Evolutionary conservation across 2,113 vertebrate species (phyloP).

Genomic region (Alouatta palliata): DNA sequence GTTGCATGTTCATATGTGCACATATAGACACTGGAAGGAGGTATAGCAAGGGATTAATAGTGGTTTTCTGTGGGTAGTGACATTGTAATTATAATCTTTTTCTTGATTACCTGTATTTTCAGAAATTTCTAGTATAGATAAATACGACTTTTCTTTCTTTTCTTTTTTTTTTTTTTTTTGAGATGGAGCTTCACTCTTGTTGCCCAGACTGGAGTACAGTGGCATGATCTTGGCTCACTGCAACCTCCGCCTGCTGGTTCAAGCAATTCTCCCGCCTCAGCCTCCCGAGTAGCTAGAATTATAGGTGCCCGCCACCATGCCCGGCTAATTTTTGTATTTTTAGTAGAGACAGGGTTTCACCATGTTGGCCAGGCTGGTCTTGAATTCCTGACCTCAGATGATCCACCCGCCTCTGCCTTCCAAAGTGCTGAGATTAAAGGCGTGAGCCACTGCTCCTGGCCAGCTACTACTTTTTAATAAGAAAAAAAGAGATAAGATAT

Average conservation of each 20-base stretch:
- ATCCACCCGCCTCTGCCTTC: not conserved
- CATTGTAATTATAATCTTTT: not conserved
- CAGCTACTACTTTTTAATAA: not conserved
- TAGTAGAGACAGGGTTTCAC: not conserved
- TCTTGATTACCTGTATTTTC: slow-evolving; percentile 20
- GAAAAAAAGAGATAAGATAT: not conserved
- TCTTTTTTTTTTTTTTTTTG: not conserved
- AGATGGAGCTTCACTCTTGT: not conserved
- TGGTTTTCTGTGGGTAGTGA: not conserved
- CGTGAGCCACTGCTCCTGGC: not conserved
- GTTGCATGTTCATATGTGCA: not conserved
- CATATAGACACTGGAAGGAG: not conserved
- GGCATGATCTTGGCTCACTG: not conserved
- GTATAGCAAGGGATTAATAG: not conserved
- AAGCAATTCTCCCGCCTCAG: not conserved
- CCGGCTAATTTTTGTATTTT: not conserved
- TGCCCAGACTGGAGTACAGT: not conserved
- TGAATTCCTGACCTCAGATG: not conserved
- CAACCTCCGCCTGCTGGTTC: not conserved
- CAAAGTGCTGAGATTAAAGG: not conserved
- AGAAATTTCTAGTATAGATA: not conserved
- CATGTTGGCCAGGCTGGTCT: not conserved
- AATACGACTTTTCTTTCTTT: not conserved
- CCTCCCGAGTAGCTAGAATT: not conserved
- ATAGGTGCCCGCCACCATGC: not conserved